These are phyloP conservation scores for Orycteropus afer DNA, from an alignment of 2,113 vertebrate genomes.

Conservation along the genomic window DNA sequence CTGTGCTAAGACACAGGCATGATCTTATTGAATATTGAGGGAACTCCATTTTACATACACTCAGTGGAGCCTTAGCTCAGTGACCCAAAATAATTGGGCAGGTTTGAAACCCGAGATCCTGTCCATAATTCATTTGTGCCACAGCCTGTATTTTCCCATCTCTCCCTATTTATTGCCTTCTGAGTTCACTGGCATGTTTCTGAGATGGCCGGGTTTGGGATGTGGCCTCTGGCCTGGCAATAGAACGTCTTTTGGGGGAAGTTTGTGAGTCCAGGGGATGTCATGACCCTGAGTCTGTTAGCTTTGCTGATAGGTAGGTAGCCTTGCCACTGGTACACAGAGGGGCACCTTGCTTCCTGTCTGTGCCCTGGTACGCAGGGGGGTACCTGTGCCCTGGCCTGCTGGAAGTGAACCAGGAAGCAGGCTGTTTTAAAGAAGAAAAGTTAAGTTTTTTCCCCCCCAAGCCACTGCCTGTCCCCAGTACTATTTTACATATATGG, in stretches of 20 bases:
- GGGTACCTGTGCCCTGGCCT: too few species aligned
- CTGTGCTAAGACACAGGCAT: background rate
- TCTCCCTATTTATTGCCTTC: too few species aligned
- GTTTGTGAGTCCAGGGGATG: background rate
- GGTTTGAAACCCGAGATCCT: background rate
- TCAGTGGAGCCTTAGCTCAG: background rate
- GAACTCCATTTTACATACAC: background rate
- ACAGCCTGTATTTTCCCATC: background rate
- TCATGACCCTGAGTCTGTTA: background rate
- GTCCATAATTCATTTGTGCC: background rate
- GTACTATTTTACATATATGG: background rate
- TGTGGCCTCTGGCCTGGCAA: background rate
- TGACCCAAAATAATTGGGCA: background rate
- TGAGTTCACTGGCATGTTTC: background rate
- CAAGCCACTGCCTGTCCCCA: background rate
- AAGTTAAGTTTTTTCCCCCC: background rate
- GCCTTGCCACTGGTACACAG: background rate
- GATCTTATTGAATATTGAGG: background rate
- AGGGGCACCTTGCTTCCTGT: accelerated
- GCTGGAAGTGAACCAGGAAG: background rate
- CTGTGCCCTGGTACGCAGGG: background rate
- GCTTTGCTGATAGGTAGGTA: background rate
- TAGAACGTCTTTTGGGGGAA: background rate
- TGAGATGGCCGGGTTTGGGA: background rate
- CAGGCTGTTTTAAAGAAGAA: background rate